Evolutionary conservation across 2,113 vertebrate species (phyloP).

Genomic region (Crotophaga sulcirostris): DNA sequence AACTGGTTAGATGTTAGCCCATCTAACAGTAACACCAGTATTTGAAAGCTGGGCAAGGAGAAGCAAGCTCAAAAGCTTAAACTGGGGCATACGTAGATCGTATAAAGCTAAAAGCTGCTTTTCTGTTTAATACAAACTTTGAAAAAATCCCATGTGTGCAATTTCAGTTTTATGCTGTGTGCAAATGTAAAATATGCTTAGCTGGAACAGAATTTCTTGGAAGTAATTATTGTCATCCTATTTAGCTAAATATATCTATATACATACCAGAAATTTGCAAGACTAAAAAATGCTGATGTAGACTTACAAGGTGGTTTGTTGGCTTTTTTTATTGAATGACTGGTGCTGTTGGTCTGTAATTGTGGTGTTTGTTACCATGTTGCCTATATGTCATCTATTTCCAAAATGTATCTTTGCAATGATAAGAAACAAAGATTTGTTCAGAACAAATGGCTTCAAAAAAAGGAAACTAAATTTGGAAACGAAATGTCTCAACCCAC

Average conservation of each 20-base stretch:
- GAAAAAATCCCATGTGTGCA: not conserved
- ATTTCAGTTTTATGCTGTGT: conserved; percentile 49
- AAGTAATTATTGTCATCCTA: not conserved
- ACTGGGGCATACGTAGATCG: not conserved
- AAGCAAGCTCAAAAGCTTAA: not conserved
- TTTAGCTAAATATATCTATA: conserved; percentile 10
- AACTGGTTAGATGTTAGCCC: not conserved
- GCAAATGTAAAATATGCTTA: conserved; percentile 31
- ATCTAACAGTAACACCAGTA: not conserved
- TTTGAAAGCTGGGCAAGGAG: not conserved
- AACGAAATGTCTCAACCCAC: not conserved
- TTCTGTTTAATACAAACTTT: conserved; percentile 39
- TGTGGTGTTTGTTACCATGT: not conserved
- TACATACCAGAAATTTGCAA: not conserved
- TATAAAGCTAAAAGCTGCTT: conserved; percentile 2
- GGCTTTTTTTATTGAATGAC: not conserved
- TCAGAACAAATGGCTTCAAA: not conserved
- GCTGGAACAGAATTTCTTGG: conserved; percentile 29
- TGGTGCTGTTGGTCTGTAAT: not conserved
- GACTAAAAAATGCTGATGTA: not conserved
- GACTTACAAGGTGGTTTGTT: not conserved
- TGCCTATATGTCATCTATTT: not conserved
- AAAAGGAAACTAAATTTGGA: not conserved
- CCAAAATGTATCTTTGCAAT: not conserved
- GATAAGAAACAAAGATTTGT: not conserved